Evolutionary conservation across 2,888 invertebrate species (phyloP).

Genomic region (Gymnocheta viridis): DNA sequence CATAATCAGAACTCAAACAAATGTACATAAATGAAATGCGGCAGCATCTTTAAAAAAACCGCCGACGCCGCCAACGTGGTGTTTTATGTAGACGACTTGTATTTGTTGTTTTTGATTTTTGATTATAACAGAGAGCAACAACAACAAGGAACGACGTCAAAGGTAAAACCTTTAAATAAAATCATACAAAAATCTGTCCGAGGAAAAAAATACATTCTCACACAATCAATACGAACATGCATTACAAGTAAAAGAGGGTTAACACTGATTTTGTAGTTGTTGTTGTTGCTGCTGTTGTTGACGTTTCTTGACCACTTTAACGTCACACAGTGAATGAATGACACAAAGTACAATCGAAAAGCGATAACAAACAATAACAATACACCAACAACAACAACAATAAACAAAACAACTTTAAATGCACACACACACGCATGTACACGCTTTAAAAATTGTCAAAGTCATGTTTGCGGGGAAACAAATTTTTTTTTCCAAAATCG

Average conservation of each 20-base stretch:
- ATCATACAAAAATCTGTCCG: conserved; percentile 23
- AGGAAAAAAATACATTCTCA: conserved; percentile 40
- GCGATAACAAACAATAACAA: conserved; percentile 66
- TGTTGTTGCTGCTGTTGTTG: conserved; percentile 25
- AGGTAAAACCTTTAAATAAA: conserved; percentile 63
- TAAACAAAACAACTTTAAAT: conserved; percentile 34
- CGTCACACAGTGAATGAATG: conserved; percentile 69
- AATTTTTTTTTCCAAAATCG: too few relatives aligned
- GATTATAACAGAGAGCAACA: conserved; percentile 48
- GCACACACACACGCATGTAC: conserved; percentile 3
- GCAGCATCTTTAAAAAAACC: conserved; percentile 72
- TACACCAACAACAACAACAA: conserved; percentile 48
- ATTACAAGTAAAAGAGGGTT: conserved; percentile 32
- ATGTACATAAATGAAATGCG: conserved; percentile 63
- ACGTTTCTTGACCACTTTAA: conserved; percentile 64
- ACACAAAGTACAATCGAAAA: conserved; percentile 69
- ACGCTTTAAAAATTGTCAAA: conserved; percentile 46
- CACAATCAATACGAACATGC: background rate
- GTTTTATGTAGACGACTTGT: conserved; percentile 40
- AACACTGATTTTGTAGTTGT: conserved; percentile 15
- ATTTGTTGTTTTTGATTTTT: conserved; percentile 37
- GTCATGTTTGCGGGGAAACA: conserved; percentile 44
- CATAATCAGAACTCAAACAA: conserved; percentile 62
- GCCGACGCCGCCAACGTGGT: conserved; percentile 71
- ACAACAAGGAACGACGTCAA: conserved; percentile 64